These are phyloP conservation scores for Oryzias javanicus DNA, from an alignment of 2,113 vertebrate genomes.

Conservation along the genomic window DNA sequence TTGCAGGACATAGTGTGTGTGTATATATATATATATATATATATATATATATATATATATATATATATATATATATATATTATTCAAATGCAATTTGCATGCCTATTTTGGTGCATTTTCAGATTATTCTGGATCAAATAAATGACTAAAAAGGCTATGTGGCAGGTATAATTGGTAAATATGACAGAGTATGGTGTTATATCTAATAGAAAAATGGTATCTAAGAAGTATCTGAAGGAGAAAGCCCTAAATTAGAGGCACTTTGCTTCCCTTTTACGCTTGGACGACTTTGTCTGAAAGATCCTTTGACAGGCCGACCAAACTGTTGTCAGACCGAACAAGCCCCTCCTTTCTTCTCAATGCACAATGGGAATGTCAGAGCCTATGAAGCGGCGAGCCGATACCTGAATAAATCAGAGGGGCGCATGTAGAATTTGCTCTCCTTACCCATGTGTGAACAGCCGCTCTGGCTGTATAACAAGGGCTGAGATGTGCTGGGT, in stretches of 20 bases:
- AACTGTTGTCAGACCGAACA: conserved; percentile 55
- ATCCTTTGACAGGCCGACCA: conserved; percentile 56
- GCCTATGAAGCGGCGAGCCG: conserved; percentile 67
- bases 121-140: too few species aligned
- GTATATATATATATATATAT: too few species aligned
- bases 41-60: too few species aligned
- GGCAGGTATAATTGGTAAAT: too few species aligned
- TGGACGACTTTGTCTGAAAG: conserved; percentile 54
- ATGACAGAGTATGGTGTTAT: too few species aligned
- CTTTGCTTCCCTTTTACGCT: conserved; percentile 49
- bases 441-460: conserved; percentile 47
- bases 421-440: conserved; percentile 37
- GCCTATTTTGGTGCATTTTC: too few species aligned
- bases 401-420: conserved; percentile 65
- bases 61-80: too few species aligned
- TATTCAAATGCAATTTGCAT: too few species aligned
- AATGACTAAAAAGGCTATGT: too few species aligned
- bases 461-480: conserved; percentile 26
- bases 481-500: conserved; percentile 13
- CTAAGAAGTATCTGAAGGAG: conserved; percentile 14
- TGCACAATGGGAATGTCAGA: conserved; percentile 71
- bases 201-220: conserved; percentile 2
- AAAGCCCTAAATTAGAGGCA: conserved; percentile 51
- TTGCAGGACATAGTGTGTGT: too few species aligned
- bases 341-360: conserved; percentile 31